Evolutionary conservation across 2,113 vertebrate genomes (phyloP).

Genomic region (Gorsachius goisagi): DNA sequence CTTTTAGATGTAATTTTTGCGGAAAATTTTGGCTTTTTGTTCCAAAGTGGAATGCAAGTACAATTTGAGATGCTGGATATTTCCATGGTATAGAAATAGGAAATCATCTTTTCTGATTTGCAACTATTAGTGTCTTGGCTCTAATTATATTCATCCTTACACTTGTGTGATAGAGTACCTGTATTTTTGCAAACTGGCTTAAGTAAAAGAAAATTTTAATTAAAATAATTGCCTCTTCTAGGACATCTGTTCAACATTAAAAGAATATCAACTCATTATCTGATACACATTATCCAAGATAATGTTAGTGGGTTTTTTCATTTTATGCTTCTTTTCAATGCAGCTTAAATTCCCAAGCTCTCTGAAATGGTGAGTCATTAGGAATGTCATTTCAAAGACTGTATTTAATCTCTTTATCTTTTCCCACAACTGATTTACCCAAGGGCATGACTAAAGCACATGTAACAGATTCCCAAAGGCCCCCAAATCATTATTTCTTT

Average conservation of each 20-base stretch:
- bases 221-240: constrained; percentile 1
- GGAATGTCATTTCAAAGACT: constrained; percentile 44
- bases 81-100: not conserved
- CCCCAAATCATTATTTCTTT: not conserved
- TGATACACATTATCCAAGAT: constrained; percentile 3
- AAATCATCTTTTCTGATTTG: not conserved
- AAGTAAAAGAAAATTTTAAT: not conserved
- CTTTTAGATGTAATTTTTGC: not conserved
- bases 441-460: constrained; percentile 1
- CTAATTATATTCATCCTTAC: not conserved
- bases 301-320: not conserved
- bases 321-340: constrained; percentile 28
- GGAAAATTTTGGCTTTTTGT: not conserved
- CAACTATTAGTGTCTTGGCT: not conserved
- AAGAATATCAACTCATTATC: not conserved
- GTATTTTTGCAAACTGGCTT: not conserved
- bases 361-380: constrained; percentile 49
- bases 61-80: not conserved
- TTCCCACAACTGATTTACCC: constrained; percentile 56
- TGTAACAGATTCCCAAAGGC: not conserved
- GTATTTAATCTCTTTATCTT: constrained; percentile 62
- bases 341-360: constrained; percentile 42
- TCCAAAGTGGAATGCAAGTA: not conserved
- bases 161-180: not conserved
- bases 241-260: constrained; percentile 12